Evolutionary conservation across 2,113 vertebrate genomes (phyloP).

Genomic region (Sakesphorus luctuosus): DNA sequence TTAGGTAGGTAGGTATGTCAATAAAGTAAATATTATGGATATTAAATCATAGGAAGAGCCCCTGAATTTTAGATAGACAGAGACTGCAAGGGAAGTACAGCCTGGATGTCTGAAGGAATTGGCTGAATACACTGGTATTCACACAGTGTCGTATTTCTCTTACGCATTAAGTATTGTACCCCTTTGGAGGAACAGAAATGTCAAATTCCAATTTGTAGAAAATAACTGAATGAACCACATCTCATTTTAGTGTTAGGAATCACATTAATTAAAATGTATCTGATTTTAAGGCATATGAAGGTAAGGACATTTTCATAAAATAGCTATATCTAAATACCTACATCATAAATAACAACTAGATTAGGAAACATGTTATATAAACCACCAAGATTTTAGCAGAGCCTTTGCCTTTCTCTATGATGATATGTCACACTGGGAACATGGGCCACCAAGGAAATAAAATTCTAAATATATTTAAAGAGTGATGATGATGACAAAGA

Average conservation of each 20-base stretch:
- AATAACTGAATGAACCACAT: background rate
- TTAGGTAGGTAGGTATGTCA: background rate
- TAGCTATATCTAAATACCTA: background rate
- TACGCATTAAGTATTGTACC: background rate
- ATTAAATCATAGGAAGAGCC: background rate
- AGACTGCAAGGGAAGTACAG: background rate
- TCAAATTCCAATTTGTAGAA: background rate
- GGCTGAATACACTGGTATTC: background rate
- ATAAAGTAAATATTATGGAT: background rate
- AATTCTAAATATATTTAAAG: conserved; percentile 10
- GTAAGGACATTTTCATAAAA: background rate
- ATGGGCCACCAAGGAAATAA: background rate
- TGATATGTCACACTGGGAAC: background rate
- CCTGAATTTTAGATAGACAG: background rate
- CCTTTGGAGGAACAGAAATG: background rate
- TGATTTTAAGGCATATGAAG: background rate
- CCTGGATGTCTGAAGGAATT: background rate
- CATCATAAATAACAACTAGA: background rate
- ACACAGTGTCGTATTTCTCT: background rate
- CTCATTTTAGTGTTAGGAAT: background rate
- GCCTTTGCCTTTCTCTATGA: background rate
- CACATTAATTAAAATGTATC: background rate
- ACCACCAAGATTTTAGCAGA: background rate
- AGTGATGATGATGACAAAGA: background rate
- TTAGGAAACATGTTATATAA: background rate